phyloP scores from a whole-genome alignment of 2,113 vertebrate species.

The Hymenochirus boettgeri region DNA sequence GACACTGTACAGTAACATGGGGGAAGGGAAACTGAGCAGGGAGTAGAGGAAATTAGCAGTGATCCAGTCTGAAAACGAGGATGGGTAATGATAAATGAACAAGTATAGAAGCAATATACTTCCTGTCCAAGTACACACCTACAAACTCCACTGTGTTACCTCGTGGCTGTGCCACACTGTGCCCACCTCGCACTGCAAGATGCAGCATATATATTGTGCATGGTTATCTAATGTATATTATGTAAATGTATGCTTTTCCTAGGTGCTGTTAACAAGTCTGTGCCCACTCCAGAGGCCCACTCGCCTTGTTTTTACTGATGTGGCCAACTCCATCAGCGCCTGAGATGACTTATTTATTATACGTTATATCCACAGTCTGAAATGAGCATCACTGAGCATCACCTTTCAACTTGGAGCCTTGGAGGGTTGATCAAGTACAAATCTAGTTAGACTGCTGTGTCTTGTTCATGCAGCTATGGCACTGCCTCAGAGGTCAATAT shows the following conservation, averaged over 20 bases:
- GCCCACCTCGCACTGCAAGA: too few species aligned
- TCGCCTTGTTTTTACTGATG: conserved; percentile 90
- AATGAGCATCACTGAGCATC: conserved; percentile 13
- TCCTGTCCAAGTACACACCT: too few species aligned
- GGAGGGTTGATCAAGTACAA: background rate
- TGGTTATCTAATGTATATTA: too few species aligned
- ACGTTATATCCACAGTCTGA: background rate
- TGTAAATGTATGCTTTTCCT: background rate
- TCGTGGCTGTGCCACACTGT: too few species aligned
- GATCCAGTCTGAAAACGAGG: too few species aligned
- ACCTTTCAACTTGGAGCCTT: background rate
- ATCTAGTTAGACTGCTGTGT: background rate
- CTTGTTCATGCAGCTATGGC: background rate
- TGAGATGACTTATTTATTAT: conserved; percentile 48
- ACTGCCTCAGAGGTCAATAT: background rate
- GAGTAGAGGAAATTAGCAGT: too few species aligned
- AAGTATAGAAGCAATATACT: too few species aligned
- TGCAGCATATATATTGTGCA: too few species aligned
- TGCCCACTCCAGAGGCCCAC: conserved; percentile 85
- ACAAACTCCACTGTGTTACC: too few species aligned
- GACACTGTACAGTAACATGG: too few species aligned
- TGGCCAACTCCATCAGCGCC: conserved; percentile 87
- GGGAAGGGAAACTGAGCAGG: too few species aligned
- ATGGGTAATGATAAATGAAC: too few species aligned
- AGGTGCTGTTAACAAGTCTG: conserved; percentile 80